These are phyloP conservation scores for Alcedo atthis DNA, from an alignment of 2,797 vertebrate genomes.

Conservation along the genomic window DNA sequence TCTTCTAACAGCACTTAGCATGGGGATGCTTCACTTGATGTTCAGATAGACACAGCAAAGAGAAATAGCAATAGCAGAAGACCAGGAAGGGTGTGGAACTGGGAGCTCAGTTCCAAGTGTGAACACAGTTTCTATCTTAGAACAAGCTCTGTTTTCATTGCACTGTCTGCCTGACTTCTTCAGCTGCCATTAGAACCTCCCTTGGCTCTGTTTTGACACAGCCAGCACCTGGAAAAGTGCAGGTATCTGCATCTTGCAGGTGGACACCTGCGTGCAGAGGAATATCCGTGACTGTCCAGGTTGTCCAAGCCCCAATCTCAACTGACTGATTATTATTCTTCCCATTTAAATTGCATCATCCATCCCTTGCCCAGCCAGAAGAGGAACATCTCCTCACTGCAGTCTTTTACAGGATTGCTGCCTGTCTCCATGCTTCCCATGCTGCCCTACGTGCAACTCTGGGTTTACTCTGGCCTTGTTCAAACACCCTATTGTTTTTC, in stretches of 20 bases:
- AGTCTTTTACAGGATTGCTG: not conserved
- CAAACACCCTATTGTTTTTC: not conserved
- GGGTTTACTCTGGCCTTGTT: not conserved
- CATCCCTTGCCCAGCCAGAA: not conserved
- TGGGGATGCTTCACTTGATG: rapidly evolving
- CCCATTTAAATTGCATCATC: too few species aligned
- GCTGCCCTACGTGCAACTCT: not conserved
- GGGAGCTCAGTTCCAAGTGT: not conserved
- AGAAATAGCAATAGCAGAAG: not conserved
- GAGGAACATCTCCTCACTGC: not conserved
- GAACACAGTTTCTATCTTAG: rapidly evolving
- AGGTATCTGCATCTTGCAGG: not conserved
- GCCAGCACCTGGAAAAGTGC: not conserved
- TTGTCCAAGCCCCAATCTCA: not conserved
- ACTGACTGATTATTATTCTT: not conserved
- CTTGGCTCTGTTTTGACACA: not conserved
- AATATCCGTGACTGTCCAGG: not conserved
- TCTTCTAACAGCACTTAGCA: not conserved
- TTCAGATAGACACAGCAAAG: not conserved
- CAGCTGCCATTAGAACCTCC: not conserved
- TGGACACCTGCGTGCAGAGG: not conserved
- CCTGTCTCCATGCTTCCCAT: not conserved
- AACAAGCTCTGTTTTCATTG: not conserved
- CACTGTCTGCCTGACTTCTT: not conserved
- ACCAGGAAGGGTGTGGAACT: not conserved